phyloP scores from a whole-genome alignment of 2,113 vertebrate genomes.

The Corythornis cristatus region DNA sequence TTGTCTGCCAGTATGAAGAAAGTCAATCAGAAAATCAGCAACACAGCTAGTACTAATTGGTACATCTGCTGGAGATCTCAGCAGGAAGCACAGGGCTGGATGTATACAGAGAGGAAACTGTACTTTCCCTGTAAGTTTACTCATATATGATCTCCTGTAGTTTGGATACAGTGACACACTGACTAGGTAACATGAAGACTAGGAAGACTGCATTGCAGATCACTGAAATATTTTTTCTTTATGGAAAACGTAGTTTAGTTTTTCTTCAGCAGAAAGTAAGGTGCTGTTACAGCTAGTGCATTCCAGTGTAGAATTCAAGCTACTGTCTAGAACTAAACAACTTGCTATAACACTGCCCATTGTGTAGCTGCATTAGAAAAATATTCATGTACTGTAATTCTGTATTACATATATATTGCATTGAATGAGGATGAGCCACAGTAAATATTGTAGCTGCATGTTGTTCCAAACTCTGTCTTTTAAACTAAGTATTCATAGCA shows the following conservation, averaged over 20 bases:
- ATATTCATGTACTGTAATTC: rapidly evolving
- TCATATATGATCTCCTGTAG: background rate
- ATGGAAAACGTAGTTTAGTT: background rate
- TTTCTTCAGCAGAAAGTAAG: background rate
- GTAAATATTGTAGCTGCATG: background rate
- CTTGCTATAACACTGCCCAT: background rate
- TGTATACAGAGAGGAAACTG: rapidly evolving
- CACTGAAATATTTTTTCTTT: background rate
- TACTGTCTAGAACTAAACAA: background rate
- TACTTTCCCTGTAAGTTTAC: background rate
- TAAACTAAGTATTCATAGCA: background rate
- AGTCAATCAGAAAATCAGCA: background rate
- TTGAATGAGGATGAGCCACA: background rate
- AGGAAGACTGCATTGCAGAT: background rate
- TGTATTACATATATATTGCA: background rate
- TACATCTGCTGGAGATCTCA: background rate
- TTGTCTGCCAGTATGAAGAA: background rate
- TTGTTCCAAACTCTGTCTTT: background rate
- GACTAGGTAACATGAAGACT: background rate
- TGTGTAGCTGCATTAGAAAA: background rate
- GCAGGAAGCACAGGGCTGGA: background rate
- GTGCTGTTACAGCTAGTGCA: background rate
- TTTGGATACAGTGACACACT: background rate
- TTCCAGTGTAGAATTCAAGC: background rate
- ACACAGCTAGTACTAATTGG: background rate